Conservation (phyloP, 2,888 invertebrate genomes). For the Encarsia formosa region DNA sequence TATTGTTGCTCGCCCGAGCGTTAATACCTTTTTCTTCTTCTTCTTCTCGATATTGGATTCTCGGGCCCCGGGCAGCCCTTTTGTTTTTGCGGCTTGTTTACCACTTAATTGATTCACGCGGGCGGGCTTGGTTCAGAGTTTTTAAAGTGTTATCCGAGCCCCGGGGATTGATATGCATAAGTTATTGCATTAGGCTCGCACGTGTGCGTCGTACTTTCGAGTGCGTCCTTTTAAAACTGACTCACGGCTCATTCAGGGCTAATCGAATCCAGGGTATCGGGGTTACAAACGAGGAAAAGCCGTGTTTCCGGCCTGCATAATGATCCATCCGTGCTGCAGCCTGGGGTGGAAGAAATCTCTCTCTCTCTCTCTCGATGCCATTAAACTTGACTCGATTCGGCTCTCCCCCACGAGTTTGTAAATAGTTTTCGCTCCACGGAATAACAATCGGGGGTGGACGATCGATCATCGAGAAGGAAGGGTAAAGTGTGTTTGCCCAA, state of each 20-base stretch:
- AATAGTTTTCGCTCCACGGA: slow-evolving; percentile 50
- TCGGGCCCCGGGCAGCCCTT: slow-evolving; percentile 12
- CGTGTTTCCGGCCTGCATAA: no score
- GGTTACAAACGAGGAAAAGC: no score
- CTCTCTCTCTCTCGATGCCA: slow-evolving; percentile 47
- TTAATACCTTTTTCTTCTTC: slow-evolving; percentile 15
- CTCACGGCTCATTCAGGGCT: no score
- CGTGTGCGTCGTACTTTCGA: slow-evolving; percentile 22
- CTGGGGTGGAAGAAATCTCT: slow-evolving; percentile 10
- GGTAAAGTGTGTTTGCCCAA: slow-evolving; percentile 50
- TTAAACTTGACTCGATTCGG: slow-evolving; percentile 48
- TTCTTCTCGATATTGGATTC: slow-evolving; percentile 17
- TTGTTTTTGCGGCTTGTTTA: slow-evolving; percentile 23
- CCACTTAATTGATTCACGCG: slow-evolving; percentile 30
- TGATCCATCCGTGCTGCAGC: no score
- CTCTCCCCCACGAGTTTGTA: no score
- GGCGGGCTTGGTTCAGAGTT: slow-evolving; percentile 38
- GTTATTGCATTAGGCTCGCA: slow-evolving; percentile 43
- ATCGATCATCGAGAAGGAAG: background rate
- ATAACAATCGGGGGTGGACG: slow-evolving; percentile 42
- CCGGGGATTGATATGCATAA: slow-evolving; percentile 48
- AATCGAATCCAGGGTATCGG: no score
- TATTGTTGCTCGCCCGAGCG: slow-evolving; percentile 23
- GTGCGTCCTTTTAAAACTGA: no score
- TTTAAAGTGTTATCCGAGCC: no score